Evolutionary conservation across 2,888 invertebrate genomes (phyloP), one percentile per base, ranked within the genome.

Genomic region (Hydroisotoma schaefferi): DNA sequence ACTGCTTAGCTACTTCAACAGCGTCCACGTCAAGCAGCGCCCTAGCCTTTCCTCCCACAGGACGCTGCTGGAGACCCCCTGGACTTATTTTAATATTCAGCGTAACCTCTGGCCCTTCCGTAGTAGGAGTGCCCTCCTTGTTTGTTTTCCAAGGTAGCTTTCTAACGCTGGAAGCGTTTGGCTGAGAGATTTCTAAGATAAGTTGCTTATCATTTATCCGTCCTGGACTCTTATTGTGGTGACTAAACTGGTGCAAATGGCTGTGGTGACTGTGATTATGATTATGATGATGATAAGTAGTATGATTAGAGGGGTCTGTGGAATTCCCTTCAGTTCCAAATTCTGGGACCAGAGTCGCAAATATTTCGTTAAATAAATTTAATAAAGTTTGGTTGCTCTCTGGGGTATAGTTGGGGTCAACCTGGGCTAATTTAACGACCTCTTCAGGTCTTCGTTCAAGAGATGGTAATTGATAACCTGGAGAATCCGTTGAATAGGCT

Each of bases 11-110:
- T 5, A 44, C 48, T 5, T 59, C 33, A 15, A 58, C 63, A 2
- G 52, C 37, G 2, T 27, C 55, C 2, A 56, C 54, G 1, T 53
- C n/a, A 12, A 54, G 52, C 2, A 66, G 46, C n/a, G 57, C 46
- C 1, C 63, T 33, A 10, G n/a, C 25, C n/a, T n/a, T n/a, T 25
- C 37, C 37, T 37, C 4, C 23, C 37, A 15, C 5, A 23, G 37
- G 53, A 25, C 23, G 10, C 10, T 8, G 20, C n/a, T n/a, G n/a
- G n/a, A n/a, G n/a, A n/a, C n/a, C n/a, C 10, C 28, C 28, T n/a
- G 48, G 49, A 2, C 38, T 38, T 3, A 49, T 12, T 4, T 57
- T 40, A 3, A 57, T 49, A 27, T 49, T 46, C 8, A 57, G 18
- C 15, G 5, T 47, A 2, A 55, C 1, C 8, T 29, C 23, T 15